These are phyloP conservation scores for Varanus salvator DNA, from an alignment of 2,113 vertebrate species.

Conservation along the genomic window DNA sequence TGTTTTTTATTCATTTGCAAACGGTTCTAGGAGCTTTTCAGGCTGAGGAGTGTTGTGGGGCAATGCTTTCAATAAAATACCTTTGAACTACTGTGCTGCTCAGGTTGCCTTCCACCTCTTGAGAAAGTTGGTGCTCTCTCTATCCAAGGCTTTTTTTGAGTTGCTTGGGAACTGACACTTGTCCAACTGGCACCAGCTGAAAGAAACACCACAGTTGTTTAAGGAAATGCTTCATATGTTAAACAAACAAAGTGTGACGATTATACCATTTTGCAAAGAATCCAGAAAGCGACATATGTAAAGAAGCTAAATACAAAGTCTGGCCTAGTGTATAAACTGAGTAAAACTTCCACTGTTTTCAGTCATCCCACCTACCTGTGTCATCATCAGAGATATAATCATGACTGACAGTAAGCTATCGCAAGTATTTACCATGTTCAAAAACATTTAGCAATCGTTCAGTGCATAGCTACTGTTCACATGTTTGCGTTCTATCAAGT, in stretches of 20 bases:
- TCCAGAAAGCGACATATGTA: background rate
- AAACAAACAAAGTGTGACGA: background rate
- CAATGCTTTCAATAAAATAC: slow-evolving; percentile 67
- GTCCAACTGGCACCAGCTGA: slow-evolving; percentile 83
- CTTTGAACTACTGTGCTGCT: slow-evolving; percentile 88
- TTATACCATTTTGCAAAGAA: background rate
- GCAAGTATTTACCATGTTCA: background rate
- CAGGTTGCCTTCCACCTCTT: slow-evolving; percentile 85
- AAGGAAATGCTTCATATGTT: slow-evolving; percentile 34
- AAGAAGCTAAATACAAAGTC: background rate
- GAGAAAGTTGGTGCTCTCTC: slow-evolving; percentile 85
- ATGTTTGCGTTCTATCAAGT: background rate
- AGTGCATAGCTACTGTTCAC: background rate
- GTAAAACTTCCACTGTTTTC: background rate
- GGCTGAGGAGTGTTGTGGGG: background rate
- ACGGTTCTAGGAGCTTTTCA: background rate
- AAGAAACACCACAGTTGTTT: slow-evolving; percentile 42
- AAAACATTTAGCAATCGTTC: background rate
- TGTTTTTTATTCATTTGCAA: background rate
- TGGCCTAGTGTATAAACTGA: too few species aligned
- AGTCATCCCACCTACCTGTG: background rate
- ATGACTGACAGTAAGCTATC: background rate
- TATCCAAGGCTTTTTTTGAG: slow-evolving; percentile 87
- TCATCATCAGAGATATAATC: background rate
- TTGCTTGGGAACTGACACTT: slow-evolving; percentile 87